Base-by-base conservation (phyloP, 2,797 vertebrate genomes). In the Sebastes glaucus region DNA sequence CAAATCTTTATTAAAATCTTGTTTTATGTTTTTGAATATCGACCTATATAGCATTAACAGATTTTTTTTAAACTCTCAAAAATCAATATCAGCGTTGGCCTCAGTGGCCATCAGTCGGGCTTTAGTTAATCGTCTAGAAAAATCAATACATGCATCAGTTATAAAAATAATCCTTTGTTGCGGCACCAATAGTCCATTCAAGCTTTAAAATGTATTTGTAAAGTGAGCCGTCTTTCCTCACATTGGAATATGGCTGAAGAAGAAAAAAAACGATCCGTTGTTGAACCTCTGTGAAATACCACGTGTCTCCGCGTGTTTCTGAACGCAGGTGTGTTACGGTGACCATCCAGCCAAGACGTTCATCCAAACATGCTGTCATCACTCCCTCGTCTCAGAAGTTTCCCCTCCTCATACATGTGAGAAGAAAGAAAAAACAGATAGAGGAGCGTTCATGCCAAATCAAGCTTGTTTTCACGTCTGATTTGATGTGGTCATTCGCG, bases 281-380 rank as follows among this genome's bases (percentile, higher is more conserved):
- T 81, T 78, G 65, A 88, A 83, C 69, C 82, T 68, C 64, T 88
- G 86, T 88, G 81, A 93, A 93, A 92, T 91, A 84, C 87, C 87
- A 63, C 86, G 4, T 10, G 68, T 64, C 77, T 52, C n/a, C 11
- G 77, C 8, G 27, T 33, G 46, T 78, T 77, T 88, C 61, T 85
- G 80, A 87, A 79, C 32, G 56, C 64, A 76, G 83, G 80, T 80
- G 82, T 76, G 77, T 70, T 52, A 86, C 83, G 66, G 74, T 74
- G 80, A 85, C 63, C 70, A 25, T 74, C 38, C 22, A 32, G 13
- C 69, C 7, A 1, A 68, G 83, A 82, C 9, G 16, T 62, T 75
- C 7, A 13, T 77, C 60, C 71, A 80, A 87, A 84, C 72, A 73
- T 20, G 56, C 82, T 80, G 82, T 86, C 83, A 76, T 88, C 77